Conservation (phyloP, 37 sponge, comb jelly and placozoan species). For the Tethya wilhelma region DNA sequence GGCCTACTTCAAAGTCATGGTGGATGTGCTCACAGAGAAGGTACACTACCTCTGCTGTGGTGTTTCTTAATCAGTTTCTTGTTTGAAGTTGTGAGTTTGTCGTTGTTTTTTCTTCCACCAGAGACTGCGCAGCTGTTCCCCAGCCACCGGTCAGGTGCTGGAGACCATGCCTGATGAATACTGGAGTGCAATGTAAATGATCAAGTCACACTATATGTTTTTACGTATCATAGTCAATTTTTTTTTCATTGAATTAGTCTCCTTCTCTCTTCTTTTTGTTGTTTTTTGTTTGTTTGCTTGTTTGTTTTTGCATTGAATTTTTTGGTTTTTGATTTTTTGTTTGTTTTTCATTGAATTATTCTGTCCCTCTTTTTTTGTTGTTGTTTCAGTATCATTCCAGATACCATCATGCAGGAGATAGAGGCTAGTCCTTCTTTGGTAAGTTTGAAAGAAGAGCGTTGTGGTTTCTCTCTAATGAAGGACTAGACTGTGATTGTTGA, state of each 20-base stretch:
- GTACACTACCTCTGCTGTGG: conserved; percentile 21
- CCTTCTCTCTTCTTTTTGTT: too few relatives aligned
- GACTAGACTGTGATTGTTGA: neutral
- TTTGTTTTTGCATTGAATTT: neutral
- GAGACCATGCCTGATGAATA: conserved; percentile 65
- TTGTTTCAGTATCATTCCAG: conserved; percentile 58
- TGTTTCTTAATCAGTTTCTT: neutral
- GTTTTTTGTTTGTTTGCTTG: too few relatives aligned
- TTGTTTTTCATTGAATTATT: too few relatives aligned
- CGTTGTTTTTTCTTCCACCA: neutral
- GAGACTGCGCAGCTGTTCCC: conserved; percentile 10
- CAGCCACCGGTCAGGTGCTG: conserved; percentile 10
- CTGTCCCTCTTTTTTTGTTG: too few relatives aligned
- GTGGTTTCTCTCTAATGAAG: neutral
- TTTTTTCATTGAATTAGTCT: too few relatives aligned
- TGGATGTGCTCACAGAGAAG: conserved; percentile 90
- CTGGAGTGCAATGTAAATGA: conserved; percentile 66
- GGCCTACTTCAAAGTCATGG: conserved; percentile 89
- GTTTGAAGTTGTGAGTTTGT: neutral
- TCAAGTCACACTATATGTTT: too few relatives aligned
- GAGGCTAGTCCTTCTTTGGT: conserved; percentile 45
- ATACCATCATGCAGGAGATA: conserved; percentile 71
- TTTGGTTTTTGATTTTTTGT: too few relatives aligned
- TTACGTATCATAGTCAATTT: too few relatives aligned
- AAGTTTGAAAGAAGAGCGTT: neutral